Evolutionary conservation across 2,113 vertebrate species (phyloP), one percentile per base, ranked within the genome.

Genomic region (Columbina picui): DNA sequence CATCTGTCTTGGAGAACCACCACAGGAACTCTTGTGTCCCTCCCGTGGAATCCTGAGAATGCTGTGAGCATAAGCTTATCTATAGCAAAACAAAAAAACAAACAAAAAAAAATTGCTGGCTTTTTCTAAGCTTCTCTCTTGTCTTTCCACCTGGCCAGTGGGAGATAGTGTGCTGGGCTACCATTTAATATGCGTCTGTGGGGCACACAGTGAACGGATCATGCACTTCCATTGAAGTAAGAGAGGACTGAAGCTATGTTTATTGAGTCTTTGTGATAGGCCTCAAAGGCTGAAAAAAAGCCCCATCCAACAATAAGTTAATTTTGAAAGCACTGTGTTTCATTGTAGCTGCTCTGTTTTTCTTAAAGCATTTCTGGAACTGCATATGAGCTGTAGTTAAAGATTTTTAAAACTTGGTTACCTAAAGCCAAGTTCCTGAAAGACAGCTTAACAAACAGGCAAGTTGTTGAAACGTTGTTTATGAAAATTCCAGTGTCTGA

Each of bases 21-120:
- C 43, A 70, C 27, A 83, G 38, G 20, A 73, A 36, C 32, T 61
- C 38, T 29, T 86, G 90, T 93, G 27, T 85, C n/a, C 82, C 38
- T 87, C 50, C 55, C 4, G 9, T 80, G 90, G 79, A 81, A 95
- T 96, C 50, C 75, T 43, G 47, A 95, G 55, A 94, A 94, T 83
- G 89, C 49, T 73, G 38, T 74, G 89, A 69, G n/a, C 69, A 21
- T 76, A 64, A 57, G 52, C 83, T 82, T 90, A 89, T 43, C 59
- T 83, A 49, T 65, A 79, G 30, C n/a, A 73, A 68, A 68, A 7
- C 2, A 60, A 67, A 61, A 50, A 69, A 49, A 4, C 5, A n/a
- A n/a, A n/a, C n/a, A n/a, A n/a, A n/a, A n/a, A n/a, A n/a, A n/a
- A 47, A 22, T 34, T 34, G 7, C 78, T 87, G 55, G 4, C 38